Evolutionary conservation across 1,140 invertebrate genomes (phyloP), one percentile per base, ranked within the genome.

Genomic region (Whitmania pigra): DNA sequence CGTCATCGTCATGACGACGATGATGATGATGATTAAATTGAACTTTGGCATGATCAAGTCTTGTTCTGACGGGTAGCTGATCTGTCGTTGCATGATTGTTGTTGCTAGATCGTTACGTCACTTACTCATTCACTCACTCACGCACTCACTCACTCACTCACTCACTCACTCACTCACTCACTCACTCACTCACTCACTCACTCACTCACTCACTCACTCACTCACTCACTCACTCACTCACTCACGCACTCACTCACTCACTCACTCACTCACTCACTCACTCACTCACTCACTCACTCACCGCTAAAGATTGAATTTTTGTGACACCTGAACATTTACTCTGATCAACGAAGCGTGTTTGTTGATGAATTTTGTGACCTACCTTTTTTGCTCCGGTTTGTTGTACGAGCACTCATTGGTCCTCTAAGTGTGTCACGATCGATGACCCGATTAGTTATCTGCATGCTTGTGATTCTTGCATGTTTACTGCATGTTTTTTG

Each of bases 101-200:
- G 18, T 63, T 31, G 18, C 2, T 63, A 2, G 25, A 11, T 31
- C 69, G 18, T 53, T 57, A 63, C 57, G 29, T 68, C 67, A 68
- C 67, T 68, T 29, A 68, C 67, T 68, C 67, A 68, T 13, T 68
- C 67, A 68, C 67, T 68, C 67, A 68, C 69, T 71, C 69, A 54
- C 69, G 67, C 69, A 54, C 69, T 71, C 69, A 54, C 69, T 71
- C 69, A 54, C 69, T 71, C 69, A 54, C 69, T 71, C 69, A 54
- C 69, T 71, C 69, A 54, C 69, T 71, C 69, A 54, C 69, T 71
- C 69, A 54, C 53, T 71, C 36, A 54, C 53, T 71, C 49, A 53
- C 49, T 71, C 31, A 31, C 18, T 53, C 69, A 6, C 49, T 53
- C 69, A 55, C 18, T 71, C 69, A 27, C 69, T 71, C 49, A 25